These are phyloP conservation scores for Pycnonotus jocosus DNA, from an alignment of 2,113 vertebrate species.

Conservation along the genomic window DNA sequence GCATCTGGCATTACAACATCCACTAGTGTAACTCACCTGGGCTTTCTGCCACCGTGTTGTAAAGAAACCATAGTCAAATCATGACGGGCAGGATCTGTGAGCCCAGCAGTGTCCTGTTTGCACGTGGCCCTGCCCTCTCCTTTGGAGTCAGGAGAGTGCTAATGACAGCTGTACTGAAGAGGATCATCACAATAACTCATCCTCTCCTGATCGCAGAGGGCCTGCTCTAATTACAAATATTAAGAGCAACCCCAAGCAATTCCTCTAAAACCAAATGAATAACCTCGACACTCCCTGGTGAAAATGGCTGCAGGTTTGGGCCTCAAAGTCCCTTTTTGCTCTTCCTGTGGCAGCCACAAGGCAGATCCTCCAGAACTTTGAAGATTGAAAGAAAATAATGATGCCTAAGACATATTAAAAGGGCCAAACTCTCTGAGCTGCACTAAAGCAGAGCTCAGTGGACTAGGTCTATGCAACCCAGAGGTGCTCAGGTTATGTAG, in stretches of 20 bases:
- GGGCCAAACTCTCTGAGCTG: neutral
- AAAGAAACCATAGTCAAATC: neutral
- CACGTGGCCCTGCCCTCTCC: neutral
- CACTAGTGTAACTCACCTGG: accelerated
- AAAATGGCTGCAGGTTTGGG: neutral
- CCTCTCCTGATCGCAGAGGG: neutral
- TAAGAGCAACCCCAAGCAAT: neutral
- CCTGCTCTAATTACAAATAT: neutral
- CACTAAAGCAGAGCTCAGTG: neutral
- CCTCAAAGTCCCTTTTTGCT: neutral
- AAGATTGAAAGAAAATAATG: neutral
- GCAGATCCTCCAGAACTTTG: neutral
- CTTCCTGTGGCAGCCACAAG: neutral
- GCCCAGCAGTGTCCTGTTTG: neutral
- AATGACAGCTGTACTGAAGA: neutral
- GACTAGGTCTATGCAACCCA: neutral
- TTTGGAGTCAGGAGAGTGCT: neutral
- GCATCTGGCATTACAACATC: neutral
- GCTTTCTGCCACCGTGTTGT: neutral
- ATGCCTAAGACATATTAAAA: neutral
- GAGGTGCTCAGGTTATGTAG: neutral
- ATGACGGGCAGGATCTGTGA: neutral
- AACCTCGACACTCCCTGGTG: neutral
- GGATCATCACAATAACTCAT: neutral
- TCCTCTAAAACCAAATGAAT: neutral